Evolutionary conservation across 2,113 vertebrate species (phyloP).

Genomic region (Archocentrus centrarchus): DNA sequence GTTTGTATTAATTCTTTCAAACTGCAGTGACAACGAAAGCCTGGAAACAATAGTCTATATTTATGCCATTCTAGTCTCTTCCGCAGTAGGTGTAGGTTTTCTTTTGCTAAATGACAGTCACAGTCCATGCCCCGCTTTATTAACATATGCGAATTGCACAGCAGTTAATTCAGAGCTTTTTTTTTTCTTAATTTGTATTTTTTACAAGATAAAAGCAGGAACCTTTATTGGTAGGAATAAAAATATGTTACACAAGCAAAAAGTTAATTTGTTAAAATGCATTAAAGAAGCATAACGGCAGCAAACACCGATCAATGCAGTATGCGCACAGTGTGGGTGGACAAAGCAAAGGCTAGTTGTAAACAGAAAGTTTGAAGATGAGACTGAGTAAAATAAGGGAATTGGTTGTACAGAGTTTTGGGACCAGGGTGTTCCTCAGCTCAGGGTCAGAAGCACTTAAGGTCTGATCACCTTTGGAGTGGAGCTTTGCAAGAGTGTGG

Average conservation of each 20-base stretch:
- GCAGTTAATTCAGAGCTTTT: background rate
- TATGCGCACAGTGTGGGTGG: constrained; percentile 9
- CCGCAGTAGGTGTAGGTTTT: constrained; percentile 26
- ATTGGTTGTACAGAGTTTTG: background rate
- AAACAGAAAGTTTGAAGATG: constrained; percentile 35
- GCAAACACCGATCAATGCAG: background rate
- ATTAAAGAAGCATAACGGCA: background rate
- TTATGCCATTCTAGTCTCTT: constrained; percentile 27
- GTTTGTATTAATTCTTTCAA: constrained; percentile 50
- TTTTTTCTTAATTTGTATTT: background rate
- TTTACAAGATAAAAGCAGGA: background rate
- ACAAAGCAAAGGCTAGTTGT: constrained; percentile 5
- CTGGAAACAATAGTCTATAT: constrained; percentile 45
- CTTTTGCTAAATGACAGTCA: constrained; percentile 8
- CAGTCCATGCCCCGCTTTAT: constrained; percentile 1
- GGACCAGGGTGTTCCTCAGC: constrained; percentile 10
- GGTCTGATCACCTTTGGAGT: constrained; percentile 22
- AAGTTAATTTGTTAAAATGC: constrained; percentile 2
- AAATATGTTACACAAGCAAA: background rate
- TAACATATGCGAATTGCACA: background rate
- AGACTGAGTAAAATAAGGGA: constrained; percentile 19
- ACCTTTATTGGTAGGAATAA: background rate
- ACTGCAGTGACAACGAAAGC: constrained; percentile 33
- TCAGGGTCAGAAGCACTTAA: constrained; percentile 17
- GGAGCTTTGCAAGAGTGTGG: background rate